phyloP scores from a whole-genome alignment of 2,113 vertebrate genomes.

The Zosterops lateralis region DNA sequence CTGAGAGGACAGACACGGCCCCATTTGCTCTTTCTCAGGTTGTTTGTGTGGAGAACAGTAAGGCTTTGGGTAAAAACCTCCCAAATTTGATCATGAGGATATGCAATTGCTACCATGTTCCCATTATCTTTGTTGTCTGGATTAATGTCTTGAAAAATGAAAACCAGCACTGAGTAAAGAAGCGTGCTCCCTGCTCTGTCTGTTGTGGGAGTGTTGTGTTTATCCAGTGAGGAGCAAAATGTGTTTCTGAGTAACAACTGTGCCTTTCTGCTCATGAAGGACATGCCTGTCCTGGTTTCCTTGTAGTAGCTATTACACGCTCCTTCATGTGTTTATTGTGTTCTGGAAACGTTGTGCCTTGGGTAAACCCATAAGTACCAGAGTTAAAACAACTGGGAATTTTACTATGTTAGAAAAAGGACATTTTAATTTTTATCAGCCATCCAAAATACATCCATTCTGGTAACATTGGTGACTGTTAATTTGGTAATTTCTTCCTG shows the following conservation, averaged over 20 bases:
- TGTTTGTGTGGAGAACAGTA: not conserved
- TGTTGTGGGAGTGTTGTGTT: not conserved
- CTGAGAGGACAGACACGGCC: not conserved
- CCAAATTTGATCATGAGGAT: not conserved
- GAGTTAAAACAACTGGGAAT: not conserved
- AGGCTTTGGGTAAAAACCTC: not conserved
- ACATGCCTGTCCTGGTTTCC: not conserved
- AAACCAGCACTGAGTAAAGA: not conserved
- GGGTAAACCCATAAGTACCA: not conserved
- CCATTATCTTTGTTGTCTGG: not conserved
- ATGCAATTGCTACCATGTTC: not conserved
- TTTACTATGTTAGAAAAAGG: not conserved
- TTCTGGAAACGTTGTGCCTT: not conserved
- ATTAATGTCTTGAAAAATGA: not conserved
- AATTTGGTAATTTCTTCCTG: not conserved
- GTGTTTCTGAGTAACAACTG: not conserved
- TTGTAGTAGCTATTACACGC: not conserved
- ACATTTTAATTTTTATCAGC: not conserved
- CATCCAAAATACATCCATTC: not conserved
- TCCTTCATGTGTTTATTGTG: not conserved
- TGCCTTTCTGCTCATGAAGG: not conserved
- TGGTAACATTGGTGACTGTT: not conserved
- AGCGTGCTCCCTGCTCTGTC: not conserved
- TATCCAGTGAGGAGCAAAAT: not conserved
- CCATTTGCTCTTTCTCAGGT: not conserved